These are phyloP conservation scores for Pygmarrhopalites habei DNA, from an alignment of 1,140 invertebrate genomes.

Conservation along the genomic window DNA sequence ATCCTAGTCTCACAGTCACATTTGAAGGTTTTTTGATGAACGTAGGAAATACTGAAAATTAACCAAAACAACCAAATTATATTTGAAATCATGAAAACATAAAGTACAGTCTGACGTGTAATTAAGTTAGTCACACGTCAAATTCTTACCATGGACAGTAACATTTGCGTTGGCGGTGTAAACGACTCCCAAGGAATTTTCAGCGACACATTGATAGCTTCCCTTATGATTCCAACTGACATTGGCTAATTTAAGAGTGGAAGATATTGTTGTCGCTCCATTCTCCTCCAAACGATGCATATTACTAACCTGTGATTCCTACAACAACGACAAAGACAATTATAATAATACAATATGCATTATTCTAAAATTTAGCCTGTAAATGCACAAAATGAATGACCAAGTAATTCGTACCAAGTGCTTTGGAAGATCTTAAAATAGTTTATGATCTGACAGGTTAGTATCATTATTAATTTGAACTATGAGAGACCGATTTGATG, in stretches of 20 bases:
- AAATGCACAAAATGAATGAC: too few relatives aligned
- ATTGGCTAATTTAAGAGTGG: constrained; percentile 61
- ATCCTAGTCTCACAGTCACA: constrained; percentile 72
- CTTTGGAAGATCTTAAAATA: too few relatives aligned
- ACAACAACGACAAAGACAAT: too few relatives aligned
- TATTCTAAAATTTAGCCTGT: too few relatives aligned
- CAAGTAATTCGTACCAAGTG: too few relatives aligned
- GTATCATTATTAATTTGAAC: too few relatives aligned
- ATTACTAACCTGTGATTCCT: constrained; percentile 38
- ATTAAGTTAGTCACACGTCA: background rate
- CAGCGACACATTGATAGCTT: constrained; percentile 85
- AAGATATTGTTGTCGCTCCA: constrained; percentile 46
- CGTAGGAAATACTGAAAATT: constrained; percentile 65
- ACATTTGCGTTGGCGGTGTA: constrained; percentile 81
- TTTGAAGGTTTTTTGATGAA: constrained; percentile 80
- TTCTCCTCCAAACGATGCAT: constrained; percentile 39
- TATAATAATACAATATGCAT: too few relatives aligned
- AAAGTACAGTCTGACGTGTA: constrained; percentile 2
- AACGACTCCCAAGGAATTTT: constrained; percentile 78
- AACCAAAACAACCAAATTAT: constrained; percentile 30
- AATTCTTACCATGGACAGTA: constrained; percentile 70
- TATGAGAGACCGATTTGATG: too few relatives aligned
- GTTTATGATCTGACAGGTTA: too few relatives aligned
- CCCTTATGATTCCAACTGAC: constrained; percentile 70
- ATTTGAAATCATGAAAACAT: too few relatives aligned